Evolutionary conservation across 1,140 invertebrate species (phyloP).

Genomic region (Heliconius hermathena): DNA sequence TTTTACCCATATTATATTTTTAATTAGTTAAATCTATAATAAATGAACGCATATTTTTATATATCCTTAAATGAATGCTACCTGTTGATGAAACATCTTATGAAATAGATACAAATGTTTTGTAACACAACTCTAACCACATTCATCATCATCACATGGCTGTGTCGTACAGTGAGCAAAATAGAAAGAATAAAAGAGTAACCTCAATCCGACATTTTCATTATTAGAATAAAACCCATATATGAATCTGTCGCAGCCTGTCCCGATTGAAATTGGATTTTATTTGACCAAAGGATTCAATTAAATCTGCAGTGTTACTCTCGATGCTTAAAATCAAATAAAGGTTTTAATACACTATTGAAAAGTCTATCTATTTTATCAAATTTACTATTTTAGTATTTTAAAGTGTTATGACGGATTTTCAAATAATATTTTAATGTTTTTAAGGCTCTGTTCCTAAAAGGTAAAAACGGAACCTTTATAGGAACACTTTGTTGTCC

Average conservation of each 20-base stretch:
- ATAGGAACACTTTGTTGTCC: too few relatives aligned
- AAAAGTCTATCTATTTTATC: neutral
- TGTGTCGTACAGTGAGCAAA: neutral
- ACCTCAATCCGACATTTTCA: conserved; percentile 33
- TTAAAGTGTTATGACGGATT: neutral
- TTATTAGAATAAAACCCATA: conserved; percentile 39
- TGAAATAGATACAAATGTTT: neutral
- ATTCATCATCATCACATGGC: neutral
- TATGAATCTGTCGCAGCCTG: conserved; percentile 32
- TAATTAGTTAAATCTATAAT: too few relatives aligned
- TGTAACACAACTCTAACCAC: conserved; percentile 3
- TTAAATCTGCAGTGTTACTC: conserved; percentile 54
- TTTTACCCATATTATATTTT: neutral
- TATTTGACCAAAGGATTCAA: conserved; percentile 61
- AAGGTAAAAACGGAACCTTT: too few relatives aligned
- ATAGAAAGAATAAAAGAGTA: conserved; percentile 18
- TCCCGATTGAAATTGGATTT: conserved; percentile 59
- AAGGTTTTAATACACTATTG: neutral
- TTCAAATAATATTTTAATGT: neutral
- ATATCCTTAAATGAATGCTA: neutral
- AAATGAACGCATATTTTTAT: too few relatives aligned
- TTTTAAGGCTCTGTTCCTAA: neutral
- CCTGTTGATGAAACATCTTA: neutral
- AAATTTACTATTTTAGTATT: neutral
- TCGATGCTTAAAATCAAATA: neutral